Conservation (phyloP, 2,113 vertebrate species). For the Ophthalmolycus amberensis region DNA sequence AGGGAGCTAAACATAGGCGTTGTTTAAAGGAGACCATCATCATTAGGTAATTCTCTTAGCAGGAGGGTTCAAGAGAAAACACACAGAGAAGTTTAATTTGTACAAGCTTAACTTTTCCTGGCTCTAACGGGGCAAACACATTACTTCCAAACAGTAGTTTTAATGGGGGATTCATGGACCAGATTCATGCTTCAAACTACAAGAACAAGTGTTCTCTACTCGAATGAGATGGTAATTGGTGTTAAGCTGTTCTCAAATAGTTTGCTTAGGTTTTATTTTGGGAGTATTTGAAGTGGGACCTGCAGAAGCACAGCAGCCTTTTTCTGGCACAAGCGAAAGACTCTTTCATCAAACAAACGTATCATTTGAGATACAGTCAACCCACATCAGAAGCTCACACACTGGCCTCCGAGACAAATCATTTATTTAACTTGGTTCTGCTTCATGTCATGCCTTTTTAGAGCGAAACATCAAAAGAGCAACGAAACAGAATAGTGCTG, state of each 20-base stretch:
- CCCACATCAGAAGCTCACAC: conserved; percentile 7
- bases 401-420: conserved; percentile 8
- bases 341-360: background rate
- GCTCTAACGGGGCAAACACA: background rate
- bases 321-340: background rate
- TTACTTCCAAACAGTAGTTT: background rate
- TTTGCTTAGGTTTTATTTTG: background rate
- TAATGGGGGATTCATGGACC: background rate
- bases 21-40: conserved; percentile 33
- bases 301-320: background rate
- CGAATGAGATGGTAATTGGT: background rate
- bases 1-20: conserved; percentile 32
- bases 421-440: conserved; percentile 48
- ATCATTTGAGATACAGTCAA: conserved; percentile 17
- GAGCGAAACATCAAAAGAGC: conserved; percentile 25
- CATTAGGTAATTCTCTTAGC: conserved; percentile 43
- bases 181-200: background rate
- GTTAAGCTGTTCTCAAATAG: background rate
- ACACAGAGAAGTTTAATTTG: conserved; percentile 12
- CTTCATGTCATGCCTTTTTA: background rate
- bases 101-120: conserved; percentile 21
- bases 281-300: background rate
- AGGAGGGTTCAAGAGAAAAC: background rate
- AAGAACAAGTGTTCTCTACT: background rate
- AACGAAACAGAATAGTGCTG: conserved; percentile 9